Evolutionary conservation across 2,113 vertebrate genomes (phyloP), one percentile per base, ranked within the genome.

Genomic region (Nipponia nippon): DNA sequence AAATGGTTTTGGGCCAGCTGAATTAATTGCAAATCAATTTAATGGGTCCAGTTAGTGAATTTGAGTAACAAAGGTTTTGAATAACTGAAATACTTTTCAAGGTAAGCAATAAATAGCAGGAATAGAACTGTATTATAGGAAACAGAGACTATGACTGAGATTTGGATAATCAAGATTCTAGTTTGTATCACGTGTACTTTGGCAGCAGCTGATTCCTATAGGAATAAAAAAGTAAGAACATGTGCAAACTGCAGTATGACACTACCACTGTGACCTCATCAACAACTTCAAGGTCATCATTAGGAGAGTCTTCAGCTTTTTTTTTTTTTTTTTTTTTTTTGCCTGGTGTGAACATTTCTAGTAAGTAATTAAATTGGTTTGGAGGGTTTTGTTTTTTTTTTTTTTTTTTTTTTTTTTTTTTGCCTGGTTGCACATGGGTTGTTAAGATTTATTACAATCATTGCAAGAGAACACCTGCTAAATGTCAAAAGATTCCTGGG

Each of bases 191-290:
- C 67, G 91, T 93, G 27, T 97, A 88, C 89, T 95, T 95, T 90
- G 71, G 87, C 89, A 96, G 91, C 97, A 97, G 85, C 93, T 90
- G 95, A 96, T 90, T 93, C 89, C 94, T 97, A 47, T 3, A 95
- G 66, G 87, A 95, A 70, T 66, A 94, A 97, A 95, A 91, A 93
- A 85, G 66, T 20, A 73, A 90, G 88, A 89, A 91, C 87, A 94
- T n/a, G 40, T 95, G 86, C 91, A 91, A 96, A 95, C 61, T 89
- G 73, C 82, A 82, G 84, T 27, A n/a, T 82, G 93, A 94, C 67
- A 89, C 82, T n/a, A 5, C 34, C 47, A 32, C 88, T 72, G 46
- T 92, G 86, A 96, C 93, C 96, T 92, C 26, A 25, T 65, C 93
- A 70, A 59, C 72, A 82, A 9, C 87, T 90, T 95, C 87, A 96